Evolutionary conservation across 2,113 vertebrate species (phyloP).

Genomic region (Hippocampus barbouri): DNA sequence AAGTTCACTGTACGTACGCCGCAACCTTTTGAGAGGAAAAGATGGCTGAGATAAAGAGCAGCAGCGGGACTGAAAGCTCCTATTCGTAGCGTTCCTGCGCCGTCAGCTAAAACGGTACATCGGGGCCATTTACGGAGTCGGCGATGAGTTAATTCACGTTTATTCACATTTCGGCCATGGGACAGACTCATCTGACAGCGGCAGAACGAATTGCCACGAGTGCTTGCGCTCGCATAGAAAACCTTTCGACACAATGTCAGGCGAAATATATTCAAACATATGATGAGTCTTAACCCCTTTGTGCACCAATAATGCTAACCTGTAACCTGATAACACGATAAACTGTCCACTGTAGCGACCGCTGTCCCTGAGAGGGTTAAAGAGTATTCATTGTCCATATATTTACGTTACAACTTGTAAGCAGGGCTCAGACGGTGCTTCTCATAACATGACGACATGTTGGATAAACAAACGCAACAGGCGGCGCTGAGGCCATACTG

Average conservation of each 20-base stretch:
- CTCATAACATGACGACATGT: conserved; percentile 66
- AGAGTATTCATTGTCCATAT: conserved; percentile 63
- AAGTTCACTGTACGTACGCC: conserved; percentile 41
- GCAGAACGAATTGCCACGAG: neutral
- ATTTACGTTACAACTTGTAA: conserved; percentile 71
- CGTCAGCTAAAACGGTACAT: conserved; percentile 1
- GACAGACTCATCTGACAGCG: neutral
- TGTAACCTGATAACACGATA: no score
- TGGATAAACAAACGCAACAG: conserved; percentile 68
- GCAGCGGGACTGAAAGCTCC: conserved; percentile 57
- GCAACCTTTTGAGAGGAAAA: conserved; percentile 27
- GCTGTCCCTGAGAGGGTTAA: conserved; percentile 12
- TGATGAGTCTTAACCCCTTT: conserved; percentile 46
- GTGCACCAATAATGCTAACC: no score
- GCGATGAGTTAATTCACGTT: conserved; percentile 36
- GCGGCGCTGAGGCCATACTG: conserved; percentile 41
- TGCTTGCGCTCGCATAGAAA: conserved; percentile 25
- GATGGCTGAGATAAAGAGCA: conserved; percentile 65
- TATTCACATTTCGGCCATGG: neutral
- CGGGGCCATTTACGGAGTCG: conserved; percentile 4
- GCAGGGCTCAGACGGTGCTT: conserved; percentile 48
- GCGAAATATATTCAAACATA: conserved; percentile 62
- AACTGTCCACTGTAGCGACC: no score
- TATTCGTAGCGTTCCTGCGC: conserved; percentile 52
- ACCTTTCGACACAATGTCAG: conserved; percentile 40